A percentile compares a stretch with the other conserved stretches of the same genome.
Evolutionary conservation across 2,113 vertebrate species (phyloP).

Genomic region (Pontoporia blainvillei): DNA sequence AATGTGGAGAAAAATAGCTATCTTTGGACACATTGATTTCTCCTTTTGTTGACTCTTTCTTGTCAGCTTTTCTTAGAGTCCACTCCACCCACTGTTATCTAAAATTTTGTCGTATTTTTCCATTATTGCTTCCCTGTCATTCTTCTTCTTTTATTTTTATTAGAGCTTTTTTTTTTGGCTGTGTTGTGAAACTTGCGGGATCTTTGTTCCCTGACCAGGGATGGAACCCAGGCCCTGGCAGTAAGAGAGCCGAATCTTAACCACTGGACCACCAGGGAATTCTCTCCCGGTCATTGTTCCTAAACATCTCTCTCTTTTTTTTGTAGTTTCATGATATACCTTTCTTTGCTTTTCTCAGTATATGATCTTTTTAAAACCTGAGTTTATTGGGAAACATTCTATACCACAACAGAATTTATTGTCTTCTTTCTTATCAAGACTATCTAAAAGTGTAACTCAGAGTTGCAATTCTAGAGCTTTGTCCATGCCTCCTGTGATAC

Average conservation of each 20-base stretch:
- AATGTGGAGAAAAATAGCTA: neutral
- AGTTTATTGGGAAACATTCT: neutral
- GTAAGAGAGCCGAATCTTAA: neutral
- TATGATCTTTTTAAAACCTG: neutral
- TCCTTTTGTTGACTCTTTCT: neutral
- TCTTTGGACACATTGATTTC: neutral
- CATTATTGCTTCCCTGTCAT: neutral
- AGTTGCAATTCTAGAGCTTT: neutral
- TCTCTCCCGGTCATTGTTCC: neutral
- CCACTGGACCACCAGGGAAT: neutral
- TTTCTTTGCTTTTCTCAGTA: neutral
- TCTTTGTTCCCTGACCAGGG: neutral
- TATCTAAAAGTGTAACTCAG: neutral
- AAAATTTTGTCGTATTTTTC: neutral
- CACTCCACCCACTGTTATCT: neutral
- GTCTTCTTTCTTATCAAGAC: neutral
- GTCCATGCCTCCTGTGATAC: neutral
- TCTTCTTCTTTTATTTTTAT: neutral
- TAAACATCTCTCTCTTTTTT: neutral
- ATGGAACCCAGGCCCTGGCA: neutral
- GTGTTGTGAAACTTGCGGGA: neutral
- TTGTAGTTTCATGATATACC: neutral
- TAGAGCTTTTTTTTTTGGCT: neutral
- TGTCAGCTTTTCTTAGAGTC: accelerated
- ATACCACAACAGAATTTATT: neutral